phyloP scores from a whole-genome alignment of 2,113 vertebrate genomes.

The Misgurnus anguillicaudatus region DNA sequence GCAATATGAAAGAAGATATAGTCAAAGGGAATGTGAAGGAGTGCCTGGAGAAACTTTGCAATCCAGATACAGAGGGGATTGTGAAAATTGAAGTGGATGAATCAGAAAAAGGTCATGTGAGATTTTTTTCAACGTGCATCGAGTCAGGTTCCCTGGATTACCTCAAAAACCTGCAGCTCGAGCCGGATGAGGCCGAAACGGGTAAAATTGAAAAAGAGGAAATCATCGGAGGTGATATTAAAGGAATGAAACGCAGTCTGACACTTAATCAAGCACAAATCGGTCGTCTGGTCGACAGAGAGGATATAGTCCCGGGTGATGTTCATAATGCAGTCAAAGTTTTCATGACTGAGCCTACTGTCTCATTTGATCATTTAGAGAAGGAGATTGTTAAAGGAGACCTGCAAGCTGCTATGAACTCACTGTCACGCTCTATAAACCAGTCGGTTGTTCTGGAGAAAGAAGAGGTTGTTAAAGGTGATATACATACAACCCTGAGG shows the following conservation, averaged over 20 bases:
- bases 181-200: conserved; percentile 67
- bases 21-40: conserved; percentile 81
- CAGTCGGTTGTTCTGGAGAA: conserved; percentile 78
- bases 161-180: conserved; percentile 80
- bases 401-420: conserved; percentile 80
- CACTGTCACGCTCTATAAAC: conserved; percentile 79
- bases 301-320: conserved; percentile 85
- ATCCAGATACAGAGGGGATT: conserved; percentile 66
- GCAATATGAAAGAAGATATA: conserved; percentile 76
- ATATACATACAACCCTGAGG: conserved; percentile 75
- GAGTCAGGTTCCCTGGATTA: conserved; percentile 88
- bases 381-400: conserved; percentile 83
- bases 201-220: conserved; percentile 70
- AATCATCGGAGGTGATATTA: conserved; percentile 83
- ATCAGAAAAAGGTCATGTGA: conserved; percentile 85
- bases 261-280: conserved; percentile 72
- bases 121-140: conserved; percentile 90
- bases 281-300: conserved; percentile 77
- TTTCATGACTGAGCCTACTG: conserved; percentile 80
- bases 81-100: conserved; percentile 78
- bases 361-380: conserved; percentile 64
- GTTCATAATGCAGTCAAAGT: conserved; percentile 81
- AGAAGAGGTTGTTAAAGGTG: conserved; percentile 82
- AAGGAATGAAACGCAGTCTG: conserved; percentile 80
- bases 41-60: conserved; percentile 78